These are phyloP conservation scores for Medauroidea extradentata DNA, from an alignment of 1,140 invertebrate genomes.

Conservation along the genomic window DNA sequence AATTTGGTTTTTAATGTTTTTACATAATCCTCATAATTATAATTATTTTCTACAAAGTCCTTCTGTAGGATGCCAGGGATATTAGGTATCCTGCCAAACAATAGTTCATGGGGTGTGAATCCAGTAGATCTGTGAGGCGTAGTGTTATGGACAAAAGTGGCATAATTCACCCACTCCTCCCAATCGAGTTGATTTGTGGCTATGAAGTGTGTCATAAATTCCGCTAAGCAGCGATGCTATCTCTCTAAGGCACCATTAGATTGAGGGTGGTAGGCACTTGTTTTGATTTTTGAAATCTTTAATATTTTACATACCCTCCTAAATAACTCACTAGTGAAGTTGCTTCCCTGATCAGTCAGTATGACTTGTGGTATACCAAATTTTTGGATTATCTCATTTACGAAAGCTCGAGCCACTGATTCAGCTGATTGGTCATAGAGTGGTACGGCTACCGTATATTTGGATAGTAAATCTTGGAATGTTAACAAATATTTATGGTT, in stretches of 20 bases:
- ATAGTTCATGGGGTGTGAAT: neutral
- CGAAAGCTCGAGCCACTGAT: neutral
- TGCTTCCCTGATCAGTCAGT: slow-evolving; percentile 5
- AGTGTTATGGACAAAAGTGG: neutral
- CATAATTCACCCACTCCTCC: neutral
- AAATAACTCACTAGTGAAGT: slow-evolving; percentile 16
- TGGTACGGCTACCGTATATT: slow-evolving; percentile 4
- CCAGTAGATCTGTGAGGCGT: neutral
- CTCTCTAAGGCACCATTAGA: slow-evolving; percentile 36
- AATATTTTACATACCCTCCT: slow-evolving; percentile 26
- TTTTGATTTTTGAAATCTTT: slow-evolving; percentile 30
- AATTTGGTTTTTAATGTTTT: neutral
- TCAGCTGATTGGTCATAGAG: neutral
- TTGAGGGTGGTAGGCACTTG: slow-evolving; percentile 34
- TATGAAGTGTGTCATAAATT: slow-evolving; percentile 33
- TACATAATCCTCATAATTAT: slow-evolving; percentile 2
- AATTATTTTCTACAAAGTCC: neutral
- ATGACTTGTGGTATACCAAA: neutral
- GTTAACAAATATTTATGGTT: slow-evolving; percentile 11
- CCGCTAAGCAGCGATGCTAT: slow-evolving; percentile 29
- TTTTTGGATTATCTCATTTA: neutral
- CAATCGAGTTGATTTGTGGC: neutral
- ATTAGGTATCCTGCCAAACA: neutral
- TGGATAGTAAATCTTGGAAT: slow-evolving; percentile 7
- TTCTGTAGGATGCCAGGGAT: neutral